These are phyloP conservation scores for Heliconius ismenius DNA, from an alignment of 2,888 invertebrate genomes.

Conservation along the genomic window DNA sequence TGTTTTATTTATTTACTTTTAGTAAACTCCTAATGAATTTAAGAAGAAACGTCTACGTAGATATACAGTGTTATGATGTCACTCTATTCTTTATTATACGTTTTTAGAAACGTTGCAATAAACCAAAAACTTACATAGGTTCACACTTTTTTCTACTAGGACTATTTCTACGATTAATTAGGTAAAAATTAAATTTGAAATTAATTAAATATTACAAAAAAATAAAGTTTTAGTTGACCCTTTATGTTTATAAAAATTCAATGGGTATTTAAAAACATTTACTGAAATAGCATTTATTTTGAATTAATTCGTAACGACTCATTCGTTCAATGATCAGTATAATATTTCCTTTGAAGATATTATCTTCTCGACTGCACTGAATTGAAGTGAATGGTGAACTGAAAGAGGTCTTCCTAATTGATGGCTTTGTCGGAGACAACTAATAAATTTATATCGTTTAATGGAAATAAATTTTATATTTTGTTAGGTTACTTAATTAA, in stretches of 20 bases:
- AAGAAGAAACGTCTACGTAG: not conserved
- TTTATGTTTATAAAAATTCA: not conserved
- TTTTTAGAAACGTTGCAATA: too few species aligned
- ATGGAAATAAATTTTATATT: too few species aligned
- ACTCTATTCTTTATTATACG: too few species aligned
- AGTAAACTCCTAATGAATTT: not conserved
- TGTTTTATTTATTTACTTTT: not conserved
- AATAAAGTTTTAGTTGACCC: not conserved
- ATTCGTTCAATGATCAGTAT: conserved; percentile 14
- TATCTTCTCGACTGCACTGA: conserved; percentile 27
- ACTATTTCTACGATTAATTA: too few species aligned
- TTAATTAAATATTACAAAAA: not conserved
- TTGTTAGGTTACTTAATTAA: too few species aligned
- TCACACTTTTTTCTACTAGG: too few species aligned
- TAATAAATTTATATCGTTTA: conserved; percentile 5
- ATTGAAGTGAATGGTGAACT: conserved; percentile 12
- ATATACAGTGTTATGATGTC: too few species aligned
- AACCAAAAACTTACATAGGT: too few species aligned
- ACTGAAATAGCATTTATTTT: not conserved
- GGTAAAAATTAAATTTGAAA: not conserved
- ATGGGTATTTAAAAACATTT: not conserved
- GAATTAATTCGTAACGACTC: conserved; percentile 6
- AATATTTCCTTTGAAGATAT: conserved; percentile 32
- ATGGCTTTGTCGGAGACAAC: conserved; percentile 6
- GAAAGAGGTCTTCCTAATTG: conserved; percentile 18